phyloP scores from a whole-genome alignment of 2,113 vertebrate species.

The Anoura caudifer region DNA sequence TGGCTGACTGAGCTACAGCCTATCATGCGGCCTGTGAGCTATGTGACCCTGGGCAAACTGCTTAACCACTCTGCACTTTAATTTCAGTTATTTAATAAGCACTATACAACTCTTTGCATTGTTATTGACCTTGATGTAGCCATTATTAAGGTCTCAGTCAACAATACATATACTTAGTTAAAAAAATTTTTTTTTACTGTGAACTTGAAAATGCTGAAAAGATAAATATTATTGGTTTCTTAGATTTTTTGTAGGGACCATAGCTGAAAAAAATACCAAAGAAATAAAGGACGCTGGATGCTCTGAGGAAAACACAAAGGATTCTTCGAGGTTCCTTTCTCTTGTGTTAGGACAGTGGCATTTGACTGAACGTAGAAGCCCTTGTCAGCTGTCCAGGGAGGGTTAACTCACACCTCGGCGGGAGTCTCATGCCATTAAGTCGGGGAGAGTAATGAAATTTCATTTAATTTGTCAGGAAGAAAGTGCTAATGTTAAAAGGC shows the following conservation, averaged over 20 bases:
- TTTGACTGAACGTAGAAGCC: constrained; percentile 7
- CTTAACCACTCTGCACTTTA: background rate
- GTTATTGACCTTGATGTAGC: background rate
- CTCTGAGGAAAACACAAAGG: background rate
- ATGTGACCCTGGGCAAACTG: background rate
- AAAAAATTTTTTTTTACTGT: background rate
- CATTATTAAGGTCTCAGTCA: background rate
- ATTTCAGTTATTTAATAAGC: background rate
- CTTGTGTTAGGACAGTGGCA: background rate
- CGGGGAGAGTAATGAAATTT: constrained; percentile 98
- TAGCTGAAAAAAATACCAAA: constrained; percentile 16
- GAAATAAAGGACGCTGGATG: background rate
- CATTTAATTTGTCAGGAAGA: constrained; percentile 99
- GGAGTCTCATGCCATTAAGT: constrained; percentile 96
- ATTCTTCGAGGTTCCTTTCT: background rate
- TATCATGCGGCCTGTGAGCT: background rate
- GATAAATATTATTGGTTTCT: background rate
- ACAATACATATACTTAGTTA: background rate
- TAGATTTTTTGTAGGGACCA: background rate
- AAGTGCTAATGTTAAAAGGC: constrained; percentile 99
- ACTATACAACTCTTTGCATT: background rate
- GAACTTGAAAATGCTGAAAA: constrained; percentile 18
- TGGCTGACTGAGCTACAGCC: background rate
- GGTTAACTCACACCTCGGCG: constrained; percentile 86
- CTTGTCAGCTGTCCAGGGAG: constrained; percentile 78